These are phyloP conservation scores for Chiroxiphia lanceolata DNA, from an alignment of 2,797 vertebrate genomes.

Conservation along the genomic window DNA sequence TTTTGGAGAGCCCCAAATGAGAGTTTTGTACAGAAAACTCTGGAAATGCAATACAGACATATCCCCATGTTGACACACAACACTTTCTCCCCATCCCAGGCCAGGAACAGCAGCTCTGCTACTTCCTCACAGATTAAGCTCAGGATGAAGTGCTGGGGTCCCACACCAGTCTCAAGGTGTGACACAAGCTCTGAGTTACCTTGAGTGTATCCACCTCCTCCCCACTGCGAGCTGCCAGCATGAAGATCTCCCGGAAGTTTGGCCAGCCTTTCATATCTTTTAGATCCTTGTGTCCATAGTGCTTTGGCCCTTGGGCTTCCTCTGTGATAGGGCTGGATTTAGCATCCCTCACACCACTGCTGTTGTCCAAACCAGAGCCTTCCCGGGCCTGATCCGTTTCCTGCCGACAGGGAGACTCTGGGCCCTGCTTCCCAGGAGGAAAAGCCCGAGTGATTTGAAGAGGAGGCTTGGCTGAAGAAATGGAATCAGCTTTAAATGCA, in stretches of 20 bases:
- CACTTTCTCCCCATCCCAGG: not conserved
- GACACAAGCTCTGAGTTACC: slow-evolving; percentile 70
- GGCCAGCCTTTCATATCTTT: slow-evolving; percentile 83
- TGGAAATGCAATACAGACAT: rapidly evolving
- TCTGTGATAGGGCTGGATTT: not conserved
- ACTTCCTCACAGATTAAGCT: not conserved
- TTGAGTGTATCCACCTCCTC: slow-evolving; percentile 90
- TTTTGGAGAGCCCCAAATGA: not conserved
- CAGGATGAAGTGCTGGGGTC: not conserved
- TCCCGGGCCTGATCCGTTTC: not conserved
- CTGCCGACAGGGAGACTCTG: not conserved
- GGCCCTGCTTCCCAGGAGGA: not conserved
- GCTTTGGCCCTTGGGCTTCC: not conserved
- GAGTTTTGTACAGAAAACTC: not conserved
- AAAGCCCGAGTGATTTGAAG: not conserved
- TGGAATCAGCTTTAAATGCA: slow-evolving; percentile 26
- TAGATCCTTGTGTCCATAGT: slow-evolving; percentile 25
- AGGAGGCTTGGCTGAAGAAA: not conserved
- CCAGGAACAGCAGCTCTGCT: not conserved
- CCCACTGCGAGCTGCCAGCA: slow-evolving; percentile 85
- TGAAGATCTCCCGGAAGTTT: slow-evolving; percentile 92
- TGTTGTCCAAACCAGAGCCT: not conserved
- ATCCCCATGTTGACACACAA: rapidly evolving
- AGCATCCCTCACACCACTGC: not conserved
- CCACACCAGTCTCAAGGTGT: not conserved